phyloP scores from a whole-genome alignment of 2,797 vertebrate species.

The Yasuhikotakia modesta region DNA sequence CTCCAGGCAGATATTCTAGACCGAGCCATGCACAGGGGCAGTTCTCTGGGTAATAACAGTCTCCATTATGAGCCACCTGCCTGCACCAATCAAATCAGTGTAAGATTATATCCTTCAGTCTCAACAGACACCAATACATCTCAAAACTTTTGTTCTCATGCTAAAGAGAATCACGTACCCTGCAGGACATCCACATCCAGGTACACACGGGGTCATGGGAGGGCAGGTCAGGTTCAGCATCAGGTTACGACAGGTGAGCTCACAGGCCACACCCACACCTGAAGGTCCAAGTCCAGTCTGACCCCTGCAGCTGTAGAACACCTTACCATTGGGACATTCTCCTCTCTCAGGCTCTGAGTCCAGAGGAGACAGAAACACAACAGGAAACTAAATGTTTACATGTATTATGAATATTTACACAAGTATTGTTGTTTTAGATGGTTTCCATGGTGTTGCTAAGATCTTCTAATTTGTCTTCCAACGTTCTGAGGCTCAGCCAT shows the following conservation, averaged over 20 bases:
- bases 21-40: constrained; percentile 96
- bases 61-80: constrained; percentile 78
- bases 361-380: constrained; percentile 1
- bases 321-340: constrained; percentile 90
- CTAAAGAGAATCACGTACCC: constrained; percentile 78
- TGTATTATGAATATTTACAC: too few relatives aligned
- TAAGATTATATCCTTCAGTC: constrained; percentile 25
- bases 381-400: background rate
- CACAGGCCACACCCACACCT: constrained; percentile 86
- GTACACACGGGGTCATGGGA: constrained; percentile 90
- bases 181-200: constrained; percentile 90
- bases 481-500: background rate
- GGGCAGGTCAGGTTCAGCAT: constrained; percentile 98
- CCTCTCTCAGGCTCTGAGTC: constrained; percentile 76
- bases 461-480: too few relatives aligned
- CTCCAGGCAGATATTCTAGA: constrained; percentile 93
- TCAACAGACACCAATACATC: constrained; percentile 39
- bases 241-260: constrained; percentile 89
- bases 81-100: constrained; percentile 60
- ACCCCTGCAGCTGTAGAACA: constrained; percentile 92
- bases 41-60: constrained; percentile 94
- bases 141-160: constrained; percentile 11
- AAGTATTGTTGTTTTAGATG: background rate
- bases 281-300: constrained; percentile 80
- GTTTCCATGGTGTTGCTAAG: too few relatives aligned